Evolutionary conservation across 1,140 invertebrate species (phyloP).

Genomic region (Camponotus vicinus): DNA sequence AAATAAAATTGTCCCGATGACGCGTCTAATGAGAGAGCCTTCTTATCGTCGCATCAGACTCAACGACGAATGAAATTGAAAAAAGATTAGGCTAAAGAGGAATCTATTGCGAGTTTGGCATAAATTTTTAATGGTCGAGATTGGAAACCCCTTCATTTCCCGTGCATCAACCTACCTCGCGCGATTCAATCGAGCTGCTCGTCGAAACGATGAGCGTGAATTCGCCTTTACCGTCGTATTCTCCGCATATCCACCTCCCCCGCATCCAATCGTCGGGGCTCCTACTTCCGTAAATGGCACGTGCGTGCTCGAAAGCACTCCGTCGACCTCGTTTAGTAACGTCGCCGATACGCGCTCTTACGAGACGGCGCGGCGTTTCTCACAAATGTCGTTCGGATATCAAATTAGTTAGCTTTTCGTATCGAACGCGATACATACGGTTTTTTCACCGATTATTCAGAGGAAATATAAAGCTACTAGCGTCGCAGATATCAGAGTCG

Average conservation of each 20-base stretch:
- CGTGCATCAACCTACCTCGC: background rate
- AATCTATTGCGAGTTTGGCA: background rate
- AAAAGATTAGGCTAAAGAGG: no score
- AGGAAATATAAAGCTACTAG: constrained; percentile 14
- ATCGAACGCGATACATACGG: constrained; percentile 1
- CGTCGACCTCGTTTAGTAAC: constrained; percentile 50
- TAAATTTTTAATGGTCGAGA: background rate
- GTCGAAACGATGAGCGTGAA: constrained; percentile 37
- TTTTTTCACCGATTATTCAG: constrained; percentile 1
- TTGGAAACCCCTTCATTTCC: background rate
- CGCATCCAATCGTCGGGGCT: constrained; percentile 8
- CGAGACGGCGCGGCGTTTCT: constrained; percentile 27
- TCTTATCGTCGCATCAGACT: background rate
- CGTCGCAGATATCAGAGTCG: no score
- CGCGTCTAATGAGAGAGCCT: background rate
- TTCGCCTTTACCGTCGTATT: constrained; percentile 41
- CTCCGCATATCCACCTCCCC: constrained; percentile 26
- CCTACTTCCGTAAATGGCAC: constrained; percentile 56
- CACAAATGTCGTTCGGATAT: constrained; percentile 56
- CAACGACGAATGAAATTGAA: background rate
- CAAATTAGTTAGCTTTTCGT: constrained; percentile 42
- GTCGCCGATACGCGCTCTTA: constrained; percentile 50
- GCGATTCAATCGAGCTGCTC: background rate
- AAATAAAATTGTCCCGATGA: background rate
- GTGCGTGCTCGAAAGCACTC: constrained; percentile 60